These are phyloP conservation scores for Phalacrocorax aristotelis DNA, from an alignment of 2,113 vertebrate species.

Conservation along the genomic window DNA sequence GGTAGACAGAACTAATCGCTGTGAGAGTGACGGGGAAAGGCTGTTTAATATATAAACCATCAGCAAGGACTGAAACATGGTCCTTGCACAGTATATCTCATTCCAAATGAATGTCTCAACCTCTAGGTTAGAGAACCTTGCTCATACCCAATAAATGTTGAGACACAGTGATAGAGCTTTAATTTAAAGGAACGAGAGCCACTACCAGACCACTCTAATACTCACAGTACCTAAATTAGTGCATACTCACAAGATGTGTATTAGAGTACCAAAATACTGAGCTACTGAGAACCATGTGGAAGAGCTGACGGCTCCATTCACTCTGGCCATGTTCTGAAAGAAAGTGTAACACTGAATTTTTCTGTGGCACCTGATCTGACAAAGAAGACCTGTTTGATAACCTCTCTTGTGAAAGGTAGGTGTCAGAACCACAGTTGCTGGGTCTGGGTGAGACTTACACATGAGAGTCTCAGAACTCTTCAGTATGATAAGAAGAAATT, in stretches of 20 bases:
- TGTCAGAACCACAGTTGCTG: neutral
- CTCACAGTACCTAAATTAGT: neutral
- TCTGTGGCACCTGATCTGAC: neutral
- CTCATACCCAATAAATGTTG: neutral
- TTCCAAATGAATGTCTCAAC: neutral
- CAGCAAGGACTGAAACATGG: neutral
- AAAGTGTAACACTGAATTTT: neutral
- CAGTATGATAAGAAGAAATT: neutral
- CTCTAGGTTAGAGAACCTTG: neutral
- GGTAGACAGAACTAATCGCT: neutral
- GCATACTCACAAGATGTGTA: neutral
- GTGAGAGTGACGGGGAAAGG: neutral
- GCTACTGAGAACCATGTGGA: neutral
- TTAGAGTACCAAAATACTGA: neutral
- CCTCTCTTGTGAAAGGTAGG: neutral
- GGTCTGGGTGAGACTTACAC: neutral
- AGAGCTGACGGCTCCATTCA: neutral
- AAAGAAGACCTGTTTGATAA: neutral
- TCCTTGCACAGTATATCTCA: neutral
- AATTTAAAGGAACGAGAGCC: neutral
- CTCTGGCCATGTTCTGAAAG: neutral
- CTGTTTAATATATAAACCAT: neutral
- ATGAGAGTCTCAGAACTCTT: neutral
- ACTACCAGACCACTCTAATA: neutral
- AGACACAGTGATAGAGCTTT: neutral